Evolutionary conservation across 2,888 invertebrate genomes (phyloP), one percentile per base, ranked within the genome.

Genomic region (Acanthacorydalis orientalis): DNA sequence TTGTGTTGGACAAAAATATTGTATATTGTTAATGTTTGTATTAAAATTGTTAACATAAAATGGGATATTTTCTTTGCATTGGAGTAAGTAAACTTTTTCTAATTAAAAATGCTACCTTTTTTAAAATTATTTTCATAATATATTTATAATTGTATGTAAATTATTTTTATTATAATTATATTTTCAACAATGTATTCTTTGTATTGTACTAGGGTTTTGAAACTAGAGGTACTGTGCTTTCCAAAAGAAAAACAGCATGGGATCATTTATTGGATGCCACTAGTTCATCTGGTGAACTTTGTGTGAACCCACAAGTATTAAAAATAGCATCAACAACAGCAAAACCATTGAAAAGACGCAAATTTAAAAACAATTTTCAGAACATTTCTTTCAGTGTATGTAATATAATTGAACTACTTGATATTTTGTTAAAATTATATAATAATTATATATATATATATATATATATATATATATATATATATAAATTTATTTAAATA

Each of bases 161-260:
- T 23, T 23, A 23, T 23, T 23, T 9, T 31, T 11, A 45, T 15
- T 16, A 31, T 43, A 45, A 8, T 44, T 31, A n/a, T 39, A 34
- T n/a, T 41, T 23, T 10, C 8, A n/a, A 23, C 35, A 1, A 11
- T 35, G 9, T 37, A 43, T 31, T 14, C 12, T 41, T 42, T 47
- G 35, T 31, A 40, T 34, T 32, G 39, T 15, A 38, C 43, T 57
- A 90, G 78, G 93, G 93, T 4, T 95, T 93, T 67, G 90, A 91
- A 64, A 83, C 92, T 11, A 75, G 93, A 52, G 91, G 91, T n/a
- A 93, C 92, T 1, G 68, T 72, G 41, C 73, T 93, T 57, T 80
- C 88, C 3, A 75, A 84, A 59, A 76, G 89, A 47, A 70, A 87
- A 53, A 80, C 80, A 41, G 79, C 91, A 31, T 92, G 89, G 86